Conservation (phyloP, 64 coral and sea anemone genomes). For the Stylophora pistillata region DNA sequence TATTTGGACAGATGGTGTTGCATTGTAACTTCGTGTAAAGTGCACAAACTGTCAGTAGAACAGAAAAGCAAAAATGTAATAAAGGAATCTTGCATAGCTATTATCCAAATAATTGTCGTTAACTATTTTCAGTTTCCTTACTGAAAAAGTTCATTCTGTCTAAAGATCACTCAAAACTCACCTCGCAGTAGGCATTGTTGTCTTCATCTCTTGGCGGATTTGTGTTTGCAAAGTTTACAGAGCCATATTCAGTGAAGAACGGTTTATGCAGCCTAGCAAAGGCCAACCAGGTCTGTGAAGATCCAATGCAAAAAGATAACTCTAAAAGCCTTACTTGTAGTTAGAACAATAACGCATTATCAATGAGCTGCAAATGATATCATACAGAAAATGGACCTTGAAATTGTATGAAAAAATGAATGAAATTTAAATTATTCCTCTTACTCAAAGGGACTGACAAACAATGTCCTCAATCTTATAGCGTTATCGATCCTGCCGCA, state of each 20-base stretch:
- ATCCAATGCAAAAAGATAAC: not conserved
- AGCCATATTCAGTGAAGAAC: not conserved
- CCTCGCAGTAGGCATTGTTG: not conserved
- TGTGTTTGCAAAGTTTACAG: not conserved
- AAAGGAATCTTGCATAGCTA: no score
- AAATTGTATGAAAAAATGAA: not conserved
- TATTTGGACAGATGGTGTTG: not conserved
- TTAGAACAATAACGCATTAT: not conserved
- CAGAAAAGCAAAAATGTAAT: no score
- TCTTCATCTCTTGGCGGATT: not conserved
- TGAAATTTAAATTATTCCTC: not conserved
- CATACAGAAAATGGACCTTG: not conserved
- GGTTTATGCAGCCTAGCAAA: not conserved
- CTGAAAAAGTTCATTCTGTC: not conserved
- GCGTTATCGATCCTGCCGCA: no score
- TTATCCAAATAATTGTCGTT: not conserved
- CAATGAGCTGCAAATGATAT: not conserved
- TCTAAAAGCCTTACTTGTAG: no score
- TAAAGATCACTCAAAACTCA: not conserved
- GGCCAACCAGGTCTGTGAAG: not conserved
- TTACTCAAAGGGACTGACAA: not conserved
- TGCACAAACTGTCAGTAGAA: not conserved
- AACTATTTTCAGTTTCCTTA: not conserved
- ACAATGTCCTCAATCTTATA: no score
- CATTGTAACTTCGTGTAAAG: not conserved